Base-by-base conservation (phyloP, 2,797 vertebrate genomes). In the Tapirus indicus region DNA sequence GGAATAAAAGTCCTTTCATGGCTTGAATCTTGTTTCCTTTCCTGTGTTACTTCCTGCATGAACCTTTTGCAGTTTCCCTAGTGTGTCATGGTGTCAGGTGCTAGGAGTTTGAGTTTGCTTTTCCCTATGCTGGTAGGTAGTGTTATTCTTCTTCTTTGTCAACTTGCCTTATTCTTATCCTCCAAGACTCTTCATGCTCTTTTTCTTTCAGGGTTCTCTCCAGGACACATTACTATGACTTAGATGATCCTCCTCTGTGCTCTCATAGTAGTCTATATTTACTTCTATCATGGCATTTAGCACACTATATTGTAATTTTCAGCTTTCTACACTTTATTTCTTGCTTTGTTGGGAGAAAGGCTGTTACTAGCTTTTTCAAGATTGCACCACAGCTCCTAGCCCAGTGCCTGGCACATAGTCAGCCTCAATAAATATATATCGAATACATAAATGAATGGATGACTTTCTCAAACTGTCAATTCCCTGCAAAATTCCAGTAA, bases 111-210 rank as follows among this genome's bases (percentile, higher is more conserved):
- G n/a, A 35, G 5, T n/a, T 88, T 94, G 58, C 56, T 89, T 69
- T 69, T 89, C 86, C 86, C 58, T 75, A 29, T 89, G 29, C 58
- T 94, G 86, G 86, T 75, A 56, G 86, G 86, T 75, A 56, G 8
- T 75, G 9, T 41, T 62, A 68, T 74, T 21, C 8, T 77, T 23
- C 23, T 78, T 49, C 64, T 18, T 32, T 93, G 8, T 72, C 77
- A 56, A 29, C 47, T 80, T 72, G 25, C 38, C 25, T 60, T 62
- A 27, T 35, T 74, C 17, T 44, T 44, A 82, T 12, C 44, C 49
- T 82, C 74, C 7, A 60, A 74, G 29, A 38, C 27, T 72, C 17
- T 71, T 56, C 6, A 32, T 58, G 23, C 56, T 58, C 56, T 25
- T 9, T 58, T 21, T 58, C 20, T 58, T 58, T 58, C 56, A 9